phyloP scores from a whole-genome alignment of 1,140 invertebrate genomes.

The Idris sp. region DNA sequence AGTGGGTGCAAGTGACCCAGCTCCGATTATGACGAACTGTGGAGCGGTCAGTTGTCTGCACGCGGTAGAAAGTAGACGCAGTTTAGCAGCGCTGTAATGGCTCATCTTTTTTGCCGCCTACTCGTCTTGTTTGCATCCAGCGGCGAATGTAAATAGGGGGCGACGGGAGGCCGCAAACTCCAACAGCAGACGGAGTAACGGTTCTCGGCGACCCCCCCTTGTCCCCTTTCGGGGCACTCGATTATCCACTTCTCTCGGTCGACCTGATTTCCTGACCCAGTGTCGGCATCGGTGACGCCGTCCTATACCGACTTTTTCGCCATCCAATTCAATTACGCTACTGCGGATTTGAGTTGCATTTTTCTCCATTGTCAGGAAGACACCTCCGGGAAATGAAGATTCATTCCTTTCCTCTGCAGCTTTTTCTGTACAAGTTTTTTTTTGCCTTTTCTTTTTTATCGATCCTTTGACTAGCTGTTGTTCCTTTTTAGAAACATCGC shows the following conservation, averaged over 20 bases:
- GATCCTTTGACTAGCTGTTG: slow-evolving; percentile 9
- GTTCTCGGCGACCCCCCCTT: slow-evolving; percentile 18
- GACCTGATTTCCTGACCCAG: slow-evolving; percentile 76
- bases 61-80: slow-evolving; percentile 47
- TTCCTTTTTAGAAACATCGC: slow-evolving; percentile 20
- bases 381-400: slow-evolving; percentile 51
- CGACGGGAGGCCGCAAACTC: slow-evolving; percentile 33
- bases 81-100: slow-evolving; percentile 48
- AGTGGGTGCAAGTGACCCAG: slow-evolving; percentile 29
- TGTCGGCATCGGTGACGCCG: slow-evolving; percentile 58
- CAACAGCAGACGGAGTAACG: slow-evolving; percentile 57
- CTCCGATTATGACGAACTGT: slow-evolving; percentile 34
- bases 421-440: slow-evolving; percentile 1
- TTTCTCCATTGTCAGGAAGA: slow-evolving; percentile 54
- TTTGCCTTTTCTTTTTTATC: slow-evolving; percentile 13
- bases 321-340: slow-evolving; percentile 66
- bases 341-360: slow-evolving; percentile 59
- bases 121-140: slow-evolving; percentile 56
- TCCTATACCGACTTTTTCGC: slow-evolving; percentile 35
- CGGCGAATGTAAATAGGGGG: slow-evolving; percentile 13
- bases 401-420: slow-evolving; percentile 35
- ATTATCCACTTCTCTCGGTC: slow-evolving; percentile 62
- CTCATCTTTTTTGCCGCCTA: slow-evolving; percentile 63
- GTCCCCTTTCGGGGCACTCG: slow-evolving; percentile 23
- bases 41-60: slow-evolving; percentile 3